phyloP scores from a whole-genome alignment of 2,113 vertebrate species.

The Zosterops japonicus region DNA sequence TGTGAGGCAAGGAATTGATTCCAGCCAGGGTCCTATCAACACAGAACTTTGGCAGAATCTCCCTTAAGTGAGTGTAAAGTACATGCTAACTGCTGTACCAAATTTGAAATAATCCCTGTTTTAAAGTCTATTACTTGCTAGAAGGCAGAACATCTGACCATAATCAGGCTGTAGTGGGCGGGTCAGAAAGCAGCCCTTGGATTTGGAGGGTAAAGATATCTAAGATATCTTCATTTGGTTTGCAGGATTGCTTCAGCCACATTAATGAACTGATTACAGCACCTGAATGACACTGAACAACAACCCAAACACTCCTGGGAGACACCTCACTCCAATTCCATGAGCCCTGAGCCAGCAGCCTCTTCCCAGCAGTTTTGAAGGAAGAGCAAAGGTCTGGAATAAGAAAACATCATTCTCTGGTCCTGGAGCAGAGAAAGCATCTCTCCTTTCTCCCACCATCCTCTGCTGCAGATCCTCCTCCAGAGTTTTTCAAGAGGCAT shows the following conservation, averaged over 20 bases:
- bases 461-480: not conserved
- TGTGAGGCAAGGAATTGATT: not conserved
- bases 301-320: not conserved
- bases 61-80: conserved; percentile 8
- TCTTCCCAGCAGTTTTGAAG: not conserved
- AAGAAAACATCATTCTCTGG: not conserved
- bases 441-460: not conserved
- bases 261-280: not conserved
- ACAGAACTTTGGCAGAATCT: not conserved
- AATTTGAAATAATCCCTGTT: not conserved
- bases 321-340: fast-evolving
- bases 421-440: not conserved
- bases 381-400: not conserved
- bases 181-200: not conserved
- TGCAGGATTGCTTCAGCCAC: not conserved
- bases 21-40: not conserved
- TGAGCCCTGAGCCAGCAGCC: not conserved
- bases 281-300: not conserved
- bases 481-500: not conserved
- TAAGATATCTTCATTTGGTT: not conserved
- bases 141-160: not conserved
- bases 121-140: not conserved
- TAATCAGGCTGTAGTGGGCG: not conserved
- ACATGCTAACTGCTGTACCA: not conserved
- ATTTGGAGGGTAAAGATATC: not conserved